Evolutionary conservation across 2,888 invertebrate genomes (phyloP).

Genomic region (Chironomus riparius): DNA sequence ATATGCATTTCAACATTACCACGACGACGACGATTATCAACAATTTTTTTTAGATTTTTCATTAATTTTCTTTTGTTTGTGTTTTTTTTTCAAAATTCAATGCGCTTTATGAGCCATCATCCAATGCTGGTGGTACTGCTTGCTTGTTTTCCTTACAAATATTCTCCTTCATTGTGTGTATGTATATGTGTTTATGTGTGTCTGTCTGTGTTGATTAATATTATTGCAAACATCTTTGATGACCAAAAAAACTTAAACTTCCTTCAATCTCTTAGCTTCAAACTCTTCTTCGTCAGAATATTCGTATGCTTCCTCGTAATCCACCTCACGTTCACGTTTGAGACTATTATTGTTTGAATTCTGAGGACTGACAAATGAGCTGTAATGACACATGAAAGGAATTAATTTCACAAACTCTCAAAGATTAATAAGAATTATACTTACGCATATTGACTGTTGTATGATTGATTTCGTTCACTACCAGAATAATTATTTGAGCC

Average conservation of each 20-base stretch:
- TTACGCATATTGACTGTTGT: conserved; percentile 24
- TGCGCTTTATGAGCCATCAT: background rate
- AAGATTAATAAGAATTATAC: background rate
- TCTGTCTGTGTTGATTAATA: background rate
- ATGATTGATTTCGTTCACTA: conserved; percentile 12
- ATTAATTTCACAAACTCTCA: background rate
- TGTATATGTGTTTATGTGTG: background rate
- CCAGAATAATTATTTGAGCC: conserved; percentile 37
- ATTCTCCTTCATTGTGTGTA: background rate
- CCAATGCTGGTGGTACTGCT: background rate
- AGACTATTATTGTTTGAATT: conserved; percentile 22
- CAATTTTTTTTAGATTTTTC: background rate
- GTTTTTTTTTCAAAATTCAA: background rate
- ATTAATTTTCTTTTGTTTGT: background rate
- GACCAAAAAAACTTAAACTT: background rate
- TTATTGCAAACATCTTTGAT: background rate
- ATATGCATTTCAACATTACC: conserved; percentile 1
- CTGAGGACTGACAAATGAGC: conserved; percentile 19
- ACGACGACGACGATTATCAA: conserved; percentile 4
- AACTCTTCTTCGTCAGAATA: conserved; percentile 25
- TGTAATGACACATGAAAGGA: background rate
- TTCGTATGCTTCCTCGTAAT: conserved; percentile 23
- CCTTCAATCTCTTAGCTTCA: conserved; percentile 20
- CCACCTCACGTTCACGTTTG: conserved; percentile 21
- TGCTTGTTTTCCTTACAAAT: background rate